Base-by-base conservation (phyloP, 2,797 vertebrate genomes). In the Megalops cyprinoides region DNA sequence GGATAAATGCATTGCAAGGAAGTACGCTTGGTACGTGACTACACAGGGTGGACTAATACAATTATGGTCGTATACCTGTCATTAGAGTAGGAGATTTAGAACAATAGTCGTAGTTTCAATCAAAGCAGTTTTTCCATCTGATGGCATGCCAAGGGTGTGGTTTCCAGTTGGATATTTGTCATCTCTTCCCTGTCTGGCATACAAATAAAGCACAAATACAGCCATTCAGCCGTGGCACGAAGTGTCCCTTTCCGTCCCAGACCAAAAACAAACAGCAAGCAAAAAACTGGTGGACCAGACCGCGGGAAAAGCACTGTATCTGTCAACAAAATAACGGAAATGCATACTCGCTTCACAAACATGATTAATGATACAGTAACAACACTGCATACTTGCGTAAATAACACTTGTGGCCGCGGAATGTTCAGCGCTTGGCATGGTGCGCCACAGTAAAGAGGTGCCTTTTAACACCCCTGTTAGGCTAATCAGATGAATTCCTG, bases 31-130 rank as follows among this genome's bases (percentile, higher is more conserved):
- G 37, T 77, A 76, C 37, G 60, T 80, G 78, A 83, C 73, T 44
- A 25, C n/a, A 37, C 23, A 25, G 48, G 77, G 4, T 18, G 39
- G 58, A 44, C 44, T 58, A 34, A 77, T 69, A 80, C 74, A 83
- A 83, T 83, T 77, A 77, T 48, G 79, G 58, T 65, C 62, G 25
- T 80, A 80, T 83, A 80, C 74, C 74, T 82, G 78, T 83, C 82
- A 82, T 55, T 80, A 77, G 53, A 80, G 75, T 48, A 67, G 25
- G 77, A 51, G 7, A 53, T 79, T 79, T 83, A 71, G 76, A 83
- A 80, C 78, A 83, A 80, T 58, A 69, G 74, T 37, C 55, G 31
- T 51, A 71, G 77, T 80, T 76, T 42, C 31, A 80, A 79, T 58
- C 75, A 82, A 77, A 37, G n/a, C 51, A 53, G n/a, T 60, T 78